Base-by-base conservation (phyloP, 2,888 invertebrate genomes). In the Pycnomerus fuliginosus region DNA sequence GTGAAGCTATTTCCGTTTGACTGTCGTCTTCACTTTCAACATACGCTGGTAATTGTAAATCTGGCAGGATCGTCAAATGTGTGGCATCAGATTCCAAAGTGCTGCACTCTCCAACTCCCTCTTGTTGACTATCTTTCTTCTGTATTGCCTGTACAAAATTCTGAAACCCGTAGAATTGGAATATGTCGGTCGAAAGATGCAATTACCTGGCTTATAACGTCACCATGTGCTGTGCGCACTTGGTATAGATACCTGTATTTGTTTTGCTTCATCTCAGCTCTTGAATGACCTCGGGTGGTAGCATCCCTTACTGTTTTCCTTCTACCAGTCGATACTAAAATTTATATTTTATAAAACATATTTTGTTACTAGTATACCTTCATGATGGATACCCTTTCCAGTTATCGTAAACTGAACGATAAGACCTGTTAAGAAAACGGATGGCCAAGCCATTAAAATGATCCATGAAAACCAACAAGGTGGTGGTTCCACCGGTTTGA, bases 211-310 rank as follows among this genome's bases (percentile, higher is more conserved):
- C 90, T 88, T 56, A 92, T 90, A 52, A 92, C 90, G 72, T 92
- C 92, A 8, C 92, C 92, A 60, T 91, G 89, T 16, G 89, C 87
- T 4, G 91, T 87, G 57, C 92, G 81, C 42, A 91, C 88, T 75
- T 92, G 91, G 75, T 92, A 92, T 52, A 92, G 74, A 67, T 92
- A 91, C 53, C 91, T 77, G 70, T 90, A 92, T 69, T 88, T 88
- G 67, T 87, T 83, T 69, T 90, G 90, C 39, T 86, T 79, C 71
- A 87, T 81, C 70, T 88, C 87, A 49, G 88, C 88, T 43, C 87
- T 79, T 0, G 85, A 86, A 51, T 87, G 71, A 17, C 76, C 70
- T 46, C 77, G 70, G 46, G 65, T 55, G 33, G 56, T 62, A 22
- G 64, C 61, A 25, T 46, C 46, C 62, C 60, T 68, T 66, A 74